Evolutionary conservation across 2,113 vertebrate genomes (phyloP), one percentile per base, ranked within the genome.

Genomic region (Nesoenas mayeri): DNA sequence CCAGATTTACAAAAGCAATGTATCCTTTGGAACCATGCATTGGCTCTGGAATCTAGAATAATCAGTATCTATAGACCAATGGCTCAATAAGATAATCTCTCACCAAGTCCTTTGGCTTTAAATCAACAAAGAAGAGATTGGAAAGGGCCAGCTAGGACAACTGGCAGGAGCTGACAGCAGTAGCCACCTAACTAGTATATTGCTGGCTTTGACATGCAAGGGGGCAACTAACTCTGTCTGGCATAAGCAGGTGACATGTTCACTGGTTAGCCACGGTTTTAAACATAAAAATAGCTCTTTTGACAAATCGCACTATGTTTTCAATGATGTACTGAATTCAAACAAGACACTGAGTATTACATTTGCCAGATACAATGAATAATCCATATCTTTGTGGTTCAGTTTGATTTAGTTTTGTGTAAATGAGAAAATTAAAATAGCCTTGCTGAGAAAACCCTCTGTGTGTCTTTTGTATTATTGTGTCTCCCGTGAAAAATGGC

Each of bases 351-450:
- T 22, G 40, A 66, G 11, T 53, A 25, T 77, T 85, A 44, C 2
- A 4, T 65, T 88, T 94, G 19, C 21, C 54, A 80, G 56, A 17
- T 73, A 62, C 54, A 79, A 70, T 15, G 72, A 88, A 54, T 50
- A 72, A 54, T 50, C n/a, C 38, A 29, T 62, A 70, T 53, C 32
- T 83, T 77, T 44, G 19, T n/a, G n/a, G 79, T 91, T 77, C 56
- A 80, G 34, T 80, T 73, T 66, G 15, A 70, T 89, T 92, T 93
- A 64, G 24, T 83, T 90, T 47, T 47, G 7, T 70, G 31, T 70
- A 70, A 94, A 93, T 9, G 12, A 88, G 47, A 83, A 82, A 88
- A 88, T 80, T 79, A 85, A 86, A 93, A 83, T 44, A 80, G 24
- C 19, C 12, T 92, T 79, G 85, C 40, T 80, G 64, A 84, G 42